Conservation (phyloP, 2,797 vertebrate species). For the Gymnothorax javanicus region DNA sequence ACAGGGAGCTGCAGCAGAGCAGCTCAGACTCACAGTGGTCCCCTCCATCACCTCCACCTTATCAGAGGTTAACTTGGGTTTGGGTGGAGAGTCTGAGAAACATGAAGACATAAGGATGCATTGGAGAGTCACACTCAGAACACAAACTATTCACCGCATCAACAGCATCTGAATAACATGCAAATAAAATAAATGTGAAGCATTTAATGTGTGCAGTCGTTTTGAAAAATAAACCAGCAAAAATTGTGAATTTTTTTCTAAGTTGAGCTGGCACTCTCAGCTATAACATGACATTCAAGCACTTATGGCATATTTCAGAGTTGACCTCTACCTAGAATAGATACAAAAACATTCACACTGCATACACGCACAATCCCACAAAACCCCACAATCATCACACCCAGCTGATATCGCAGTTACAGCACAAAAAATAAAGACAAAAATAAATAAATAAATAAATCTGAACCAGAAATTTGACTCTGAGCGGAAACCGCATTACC, state of each 20-base stretch:
- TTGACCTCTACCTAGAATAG: too few species aligned
- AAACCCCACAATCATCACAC: background rate
- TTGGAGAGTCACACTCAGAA: background rate
- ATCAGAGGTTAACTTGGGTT: slow-evolving; percentile 50
- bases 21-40: slow-evolving; percentile 53
- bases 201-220: background rate
- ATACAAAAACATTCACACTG: too few species aligned
- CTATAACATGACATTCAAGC: too few species aligned
- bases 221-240: too few species aligned
- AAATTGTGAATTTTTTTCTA: too few species aligned
- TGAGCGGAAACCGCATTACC: slow-evolving; percentile 50
- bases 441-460: too few species aligned
- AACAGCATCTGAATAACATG: background rate
- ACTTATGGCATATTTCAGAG: too few species aligned
- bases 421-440: too few species aligned
- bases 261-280: too few species aligned
- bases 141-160: background rate
- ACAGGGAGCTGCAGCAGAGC: slow-evolving; percentile 56
- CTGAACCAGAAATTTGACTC: background rate
- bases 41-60: slow-evolving; percentile 58
- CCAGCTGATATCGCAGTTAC: too few species aligned
- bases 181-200: background rate
- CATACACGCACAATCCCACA: background rate
- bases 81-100: slow-evolving; percentile 52
- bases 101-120: slow-evolving; percentile 13